Evolutionary conservation across 1,140 invertebrate genomes (phyloP).

Genomic region (Wiebesia pumilae): DNA sequence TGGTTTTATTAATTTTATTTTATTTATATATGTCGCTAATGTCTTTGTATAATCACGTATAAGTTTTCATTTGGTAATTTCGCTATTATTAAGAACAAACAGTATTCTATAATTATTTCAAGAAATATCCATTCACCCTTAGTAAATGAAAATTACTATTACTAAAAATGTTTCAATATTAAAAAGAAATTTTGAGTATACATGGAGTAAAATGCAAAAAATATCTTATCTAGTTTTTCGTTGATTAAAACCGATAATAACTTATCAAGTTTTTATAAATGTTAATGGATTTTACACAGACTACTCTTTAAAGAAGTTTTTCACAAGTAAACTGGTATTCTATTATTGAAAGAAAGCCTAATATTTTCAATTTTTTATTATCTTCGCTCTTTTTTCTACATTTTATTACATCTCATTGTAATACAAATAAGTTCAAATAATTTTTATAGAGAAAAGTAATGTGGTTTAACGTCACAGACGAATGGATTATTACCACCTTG

Average conservation of each 20-base stretch:
- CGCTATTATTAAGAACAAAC: background rate
- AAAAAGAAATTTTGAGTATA: background rate
- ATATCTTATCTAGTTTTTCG: too few relatives aligned
- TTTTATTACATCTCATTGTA: conserved; percentile 23
- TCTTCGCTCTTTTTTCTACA: background rate
- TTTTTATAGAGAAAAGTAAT: conserved; percentile 13
- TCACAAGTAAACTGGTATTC: background rate
- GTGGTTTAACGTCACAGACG: background rate
- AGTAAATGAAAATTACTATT: background rate
- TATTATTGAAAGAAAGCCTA: background rate
- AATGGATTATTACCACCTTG: conserved; percentile 30
- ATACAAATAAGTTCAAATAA: conserved; percentile 25
- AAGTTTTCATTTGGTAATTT: background rate
- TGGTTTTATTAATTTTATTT: background rate
- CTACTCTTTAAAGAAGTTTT: too few relatives aligned
- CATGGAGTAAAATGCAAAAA: too few relatives aligned
- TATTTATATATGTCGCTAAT: background rate
- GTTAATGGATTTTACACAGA: too few relatives aligned
- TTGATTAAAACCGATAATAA: too few relatives aligned
- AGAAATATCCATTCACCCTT: background rate
- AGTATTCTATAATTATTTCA: background rate
- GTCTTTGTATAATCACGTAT: background rate
- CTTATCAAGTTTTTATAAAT: too few relatives aligned
- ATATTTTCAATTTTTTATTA: too few relatives aligned
- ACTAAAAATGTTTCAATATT: background rate